Evolutionary conservation across 2,113 vertebrate species (phyloP), one percentile per base, ranked within the genome.

Genomic region (Emberiza fucata): DNA sequence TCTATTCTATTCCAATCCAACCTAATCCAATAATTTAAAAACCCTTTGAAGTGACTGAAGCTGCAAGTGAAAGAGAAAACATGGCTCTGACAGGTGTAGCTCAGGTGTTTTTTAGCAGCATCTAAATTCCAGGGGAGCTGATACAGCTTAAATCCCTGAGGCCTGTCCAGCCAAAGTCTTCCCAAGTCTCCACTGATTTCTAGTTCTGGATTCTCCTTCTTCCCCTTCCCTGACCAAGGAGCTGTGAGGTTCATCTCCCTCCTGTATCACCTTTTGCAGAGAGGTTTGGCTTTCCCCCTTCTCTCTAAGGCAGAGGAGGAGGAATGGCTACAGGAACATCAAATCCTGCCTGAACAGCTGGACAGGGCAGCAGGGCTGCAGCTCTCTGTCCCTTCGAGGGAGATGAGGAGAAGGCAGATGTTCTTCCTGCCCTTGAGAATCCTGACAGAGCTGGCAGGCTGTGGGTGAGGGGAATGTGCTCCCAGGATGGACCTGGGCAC

Each of bases 301-400:
- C 11, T 83, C 54, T 35, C 5, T 54, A 11, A 37, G 44, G 50
- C 27, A 76, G 8, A 69, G 45, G n/a, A 82, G 37, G 22, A 65
- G 63, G 47, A 81, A 77, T 47, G 22, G n/a, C n/a, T 60, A 9
- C 5, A 8, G 63, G 14, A 53, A 17, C 4, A 5, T 37, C 31
- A 70, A 81, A 61, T 66, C 31, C 60, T 3, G 1, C 64, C 28
- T 0, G 0, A 66, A 21, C 42, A 92, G 31, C 64, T 87, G 73
- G 77, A 28, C 19, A 4, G 23, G 6, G 15, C 77, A 81, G 87
- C 64, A 77, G 54, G 47, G 81, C 72, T 4, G 3, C 90, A 77
- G 54, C 69, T 91, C 16, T 18, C 16, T 2, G 0, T 78, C 19
- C 73, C 45, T 66, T 42, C 0, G 0, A 57, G 60, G 54, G 37